Percentiles rank a stretch among this genome's conserved stretches.
Conservation (phyloP, 2,113 vertebrate genomes). For the Piaya cayana region DNA sequence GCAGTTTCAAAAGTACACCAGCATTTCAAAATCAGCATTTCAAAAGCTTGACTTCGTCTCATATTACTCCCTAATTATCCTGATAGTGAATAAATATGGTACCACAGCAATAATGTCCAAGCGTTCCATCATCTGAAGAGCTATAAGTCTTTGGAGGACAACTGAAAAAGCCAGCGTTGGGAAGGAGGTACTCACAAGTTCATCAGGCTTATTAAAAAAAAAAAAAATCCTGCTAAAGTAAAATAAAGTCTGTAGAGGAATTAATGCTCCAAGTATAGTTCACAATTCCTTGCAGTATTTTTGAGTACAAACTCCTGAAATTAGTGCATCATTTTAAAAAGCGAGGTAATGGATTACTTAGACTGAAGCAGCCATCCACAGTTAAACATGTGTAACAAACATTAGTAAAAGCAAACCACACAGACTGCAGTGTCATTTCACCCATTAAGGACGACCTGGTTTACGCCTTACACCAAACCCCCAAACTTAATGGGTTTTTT, state of each 20-base stretch:
- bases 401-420: constrained; percentile 1
- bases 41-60: background rate
- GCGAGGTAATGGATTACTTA: constrained; percentile 7
- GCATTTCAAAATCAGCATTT: background rate
- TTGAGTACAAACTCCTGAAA: constrained; percentile 42
- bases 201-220: constrained; percentile 13
- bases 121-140: constrained; percentile 2
- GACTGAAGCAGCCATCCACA: background rate
- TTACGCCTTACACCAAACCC: background rate
- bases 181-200: constrained; percentile 40
- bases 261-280: background rate
- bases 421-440: background rate
- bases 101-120: constrained; percentile 6
- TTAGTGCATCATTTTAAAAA: constrained; percentile 14
- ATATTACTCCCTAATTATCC: background rate
- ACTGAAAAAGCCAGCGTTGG: background rate
- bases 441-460: constrained; percentile 24
- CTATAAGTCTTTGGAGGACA: background rate
- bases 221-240: constrained; percentile 37
- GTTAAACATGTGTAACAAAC: constrained; percentile 9
- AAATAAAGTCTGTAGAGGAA: constrained; percentile 36
- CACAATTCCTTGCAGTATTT: background rate
- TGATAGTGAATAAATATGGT: background rate
- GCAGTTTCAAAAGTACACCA: background rate
- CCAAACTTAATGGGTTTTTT: background rate